Base-by-base conservation (phyloP, 2,113 vertebrate species). In the Cyprinus carpio region DNA sequence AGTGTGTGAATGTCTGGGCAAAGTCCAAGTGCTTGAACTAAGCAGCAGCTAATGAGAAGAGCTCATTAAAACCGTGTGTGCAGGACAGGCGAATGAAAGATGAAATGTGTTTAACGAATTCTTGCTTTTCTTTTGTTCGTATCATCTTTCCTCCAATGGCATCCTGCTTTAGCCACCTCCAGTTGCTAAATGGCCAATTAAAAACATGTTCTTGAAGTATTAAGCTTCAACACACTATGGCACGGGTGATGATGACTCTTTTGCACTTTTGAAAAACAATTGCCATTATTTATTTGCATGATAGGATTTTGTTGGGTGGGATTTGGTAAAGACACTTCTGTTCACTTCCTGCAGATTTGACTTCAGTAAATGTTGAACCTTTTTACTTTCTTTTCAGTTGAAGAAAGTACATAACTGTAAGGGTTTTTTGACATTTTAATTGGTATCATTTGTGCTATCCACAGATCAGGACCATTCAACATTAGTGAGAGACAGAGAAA, bases 151-250 rank as follows among this genome's bases (percentile, higher is more conserved):
- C 43, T 43, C 69, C 79, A 69, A 71, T 85, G 83, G 84, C 87
- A 90, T 83, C 60, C 18, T 56, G 77, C 12, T 46, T 87, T 83
- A 86, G 85, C 85, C 87, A 84, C 89, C 84, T 90, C 87, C 79
- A 91, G 90, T 86, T 89, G 92, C 87, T 88, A 82, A 88, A 88
- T 76, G 91, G 88, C 90, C 92, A 94, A 94, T 93, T 93, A 93
- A 92, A 93, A 90, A 20, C 27, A 75, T 81, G 90, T 88, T 87
- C 83, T 88, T 87, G 82, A 91, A 75, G 88, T 79, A 43, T 87
- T 85, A 65, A 81, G 90, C 83, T 86, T 46, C 3, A 6, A 18
- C 25, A 43, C 83, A 46, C 7, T 18, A 43, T 51, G 49, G 34
- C 79, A 82, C 23, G 13, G 27, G 29, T 46, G 20, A 76, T 77